Percentiles rank a stretch among this genome's conserved stretches.
Evolutionary conservation across 2,113 vertebrate genomes (phyloP).

Genomic region (Hypanus sabinus): DNA sequence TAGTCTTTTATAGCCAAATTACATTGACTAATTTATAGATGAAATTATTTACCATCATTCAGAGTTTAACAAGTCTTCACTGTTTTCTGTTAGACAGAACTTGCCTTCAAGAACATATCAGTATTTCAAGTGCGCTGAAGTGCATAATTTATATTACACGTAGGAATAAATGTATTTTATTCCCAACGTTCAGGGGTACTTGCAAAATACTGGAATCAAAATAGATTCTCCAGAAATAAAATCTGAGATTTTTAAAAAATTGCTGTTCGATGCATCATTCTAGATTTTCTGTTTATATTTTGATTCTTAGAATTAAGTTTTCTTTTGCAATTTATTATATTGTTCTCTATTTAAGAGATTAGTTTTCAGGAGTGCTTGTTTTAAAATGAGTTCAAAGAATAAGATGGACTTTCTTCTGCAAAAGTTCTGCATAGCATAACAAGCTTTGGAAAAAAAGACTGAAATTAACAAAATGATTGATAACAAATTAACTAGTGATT

Average conservation of each 20-base stretch:
- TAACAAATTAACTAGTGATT: no score
- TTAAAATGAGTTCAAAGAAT: background rate
- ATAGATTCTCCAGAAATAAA: no score
- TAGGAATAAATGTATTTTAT: background rate
- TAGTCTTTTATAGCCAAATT: background rate
- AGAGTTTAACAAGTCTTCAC: background rate
- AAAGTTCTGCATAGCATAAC: background rate
- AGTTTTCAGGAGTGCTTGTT: background rate
- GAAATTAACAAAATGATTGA: no score
- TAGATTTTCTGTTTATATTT: no score
- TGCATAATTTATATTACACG: background rate
- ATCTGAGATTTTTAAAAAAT: no score
- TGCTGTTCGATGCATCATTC: no score
- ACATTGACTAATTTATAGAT: conserved; percentile 2
- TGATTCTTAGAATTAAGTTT: background rate
- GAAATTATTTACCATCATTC: background rate
- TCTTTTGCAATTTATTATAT: background rate
- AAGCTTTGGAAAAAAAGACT: background rate
- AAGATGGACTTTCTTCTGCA: background rate
- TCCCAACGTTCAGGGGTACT: background rate
- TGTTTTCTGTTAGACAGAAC: background rate
- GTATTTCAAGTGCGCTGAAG: background rate
- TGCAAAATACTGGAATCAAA: no score
- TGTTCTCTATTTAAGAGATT: background rate
- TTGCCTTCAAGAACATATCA: background rate